Base-by-base conservation (phyloP, 2,888 invertebrate species). In the Xiphydria camelus region DNA sequence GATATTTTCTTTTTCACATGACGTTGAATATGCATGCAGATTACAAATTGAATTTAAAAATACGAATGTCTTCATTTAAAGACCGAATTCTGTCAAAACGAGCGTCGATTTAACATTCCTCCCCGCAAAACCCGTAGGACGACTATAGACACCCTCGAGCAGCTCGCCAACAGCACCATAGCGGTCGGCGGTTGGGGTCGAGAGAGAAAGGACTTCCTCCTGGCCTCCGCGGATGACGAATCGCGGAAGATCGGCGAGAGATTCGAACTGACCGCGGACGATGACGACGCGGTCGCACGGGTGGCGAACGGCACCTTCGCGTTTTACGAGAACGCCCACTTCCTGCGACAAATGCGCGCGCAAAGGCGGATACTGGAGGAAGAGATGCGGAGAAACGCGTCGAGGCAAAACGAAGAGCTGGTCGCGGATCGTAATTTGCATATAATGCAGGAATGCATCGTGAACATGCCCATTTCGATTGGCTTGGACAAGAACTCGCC, bases 401-500 rank as follows among this genome's bases (percentile, higher is more conserved):
- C 44, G 0, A 38, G 38, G 18, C 31, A 50, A 4, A 47, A 53
- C 4, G 41, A 51, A 4, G 47, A 25, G n/a, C 34, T 51, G 7
- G 34, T 36, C 29, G 51, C 12, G 2, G 78, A 80, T 40, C 77
- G 81, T 46, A 82, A 82, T 67, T 73, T 92, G 41, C 91, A 92
- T 60, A 87, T 92, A 6, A 92, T 92, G 91, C 78, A 79, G 2
- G 86, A 90, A 51, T 92, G 92, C 68, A 83, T 87, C 0, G 84
- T 91, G 4, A 84, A 86, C 55, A 88, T 89, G 81, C 91, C 91
- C 0, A 83, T 91, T 39, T 88, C 90, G 0, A 78, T 92, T 49
- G 91, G 90, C 0, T 80, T 91, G 59, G 88, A 89, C 62, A 91
- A 87, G 62, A 90, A 91, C 70, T 90, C 91, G 0, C 88, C 90